Evolutionary conservation across 2,888 invertebrate genomes (phyloP).

Genomic region (Troides aeacus): DNA sequence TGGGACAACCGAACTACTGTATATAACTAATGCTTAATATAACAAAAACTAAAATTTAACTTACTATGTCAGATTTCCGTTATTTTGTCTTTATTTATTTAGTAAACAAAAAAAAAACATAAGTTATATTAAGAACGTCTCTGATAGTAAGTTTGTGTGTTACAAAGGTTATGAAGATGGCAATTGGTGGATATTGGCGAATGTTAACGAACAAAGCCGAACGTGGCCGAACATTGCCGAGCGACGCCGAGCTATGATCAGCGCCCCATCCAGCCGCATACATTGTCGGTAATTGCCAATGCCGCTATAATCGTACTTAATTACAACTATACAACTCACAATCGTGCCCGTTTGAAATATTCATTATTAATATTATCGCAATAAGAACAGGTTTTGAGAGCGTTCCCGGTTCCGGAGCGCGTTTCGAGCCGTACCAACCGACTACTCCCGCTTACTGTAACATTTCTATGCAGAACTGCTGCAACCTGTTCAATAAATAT

Average conservation of each 20-base stretch:
- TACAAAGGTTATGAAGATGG: not conserved
- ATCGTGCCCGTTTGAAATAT: slow-evolving; percentile 71
- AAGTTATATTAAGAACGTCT: no score
- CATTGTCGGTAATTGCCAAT: slow-evolving; percentile 65
- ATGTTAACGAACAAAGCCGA: not conserved
- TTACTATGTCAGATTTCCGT: no score
- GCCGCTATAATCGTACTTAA: slow-evolving; percentile 73
- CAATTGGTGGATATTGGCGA: not conserved
- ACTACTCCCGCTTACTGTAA: slow-evolving; percentile 35
- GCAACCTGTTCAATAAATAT: slow-evolving; percentile 11
- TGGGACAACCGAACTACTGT: no score
- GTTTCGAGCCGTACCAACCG: slow-evolving; percentile 39
- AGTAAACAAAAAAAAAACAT: no score
- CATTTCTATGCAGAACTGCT: slow-evolving; percentile 33
- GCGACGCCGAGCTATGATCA: not conserved
- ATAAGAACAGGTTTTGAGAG: slow-evolving; percentile 61
- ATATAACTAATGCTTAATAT: no score
- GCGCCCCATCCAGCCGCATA: slow-evolving; percentile 35
- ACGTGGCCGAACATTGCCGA: not conserved
- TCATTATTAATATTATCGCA: slow-evolving; percentile 74
- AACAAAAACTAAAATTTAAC: no score
- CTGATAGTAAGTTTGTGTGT: not conserved
- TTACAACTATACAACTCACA: slow-evolving; percentile 73
- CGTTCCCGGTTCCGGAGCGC: slow-evolving; percentile 28
- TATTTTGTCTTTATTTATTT: no score